Evolutionary conservation across 2,113 vertebrate genomes (phyloP).

Genomic region (Forbesichthys agassizii): DNA sequence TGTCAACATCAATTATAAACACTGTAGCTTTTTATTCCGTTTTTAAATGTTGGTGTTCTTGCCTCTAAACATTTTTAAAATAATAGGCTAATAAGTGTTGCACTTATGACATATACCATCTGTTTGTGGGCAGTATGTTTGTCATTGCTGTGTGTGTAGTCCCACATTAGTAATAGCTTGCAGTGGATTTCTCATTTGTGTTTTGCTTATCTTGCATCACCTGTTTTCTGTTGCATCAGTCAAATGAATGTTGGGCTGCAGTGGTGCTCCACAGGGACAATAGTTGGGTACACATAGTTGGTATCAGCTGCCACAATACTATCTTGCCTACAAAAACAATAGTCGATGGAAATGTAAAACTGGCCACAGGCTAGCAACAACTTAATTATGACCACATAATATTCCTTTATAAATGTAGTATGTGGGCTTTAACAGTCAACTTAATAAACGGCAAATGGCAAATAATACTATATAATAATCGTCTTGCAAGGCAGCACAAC

Average conservation of each 20-base stretch:
- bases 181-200: slow-evolving; percentile 64
- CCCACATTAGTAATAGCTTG: slow-evolving; percentile 60
- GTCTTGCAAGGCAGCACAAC: background rate
- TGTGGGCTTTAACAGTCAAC: too few relatives aligned
- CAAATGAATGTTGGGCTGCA: slow-evolving; percentile 29
- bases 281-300: slow-evolving; percentile 8
- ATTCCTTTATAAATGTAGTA: too few relatives aligned
- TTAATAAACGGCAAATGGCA: too few relatives aligned
- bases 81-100: too few relatives aligned
- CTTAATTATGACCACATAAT: background rate
- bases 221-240: slow-evolving; percentile 74
- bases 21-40: too few relatives aligned
- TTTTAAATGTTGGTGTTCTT: too few relatives aligned
- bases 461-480: background rate
- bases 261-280: background rate
- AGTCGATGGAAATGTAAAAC: background rate
- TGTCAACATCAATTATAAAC: too few relatives aligned
- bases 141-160: slow-evolving; percentile 2
- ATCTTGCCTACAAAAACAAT: background rate
- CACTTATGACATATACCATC: background rate
- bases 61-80: too few relatives aligned
- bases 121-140: slow-evolving; percentile 10
- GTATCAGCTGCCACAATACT: slow-evolving; percentile 10
- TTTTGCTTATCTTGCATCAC: slow-evolving; percentile 68
- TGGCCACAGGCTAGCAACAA: background rate